Evolutionary conservation across 2,888 invertebrate species (phyloP), one percentile per base, ranked within the genome.

Genomic region (Helleia helle): DNA sequence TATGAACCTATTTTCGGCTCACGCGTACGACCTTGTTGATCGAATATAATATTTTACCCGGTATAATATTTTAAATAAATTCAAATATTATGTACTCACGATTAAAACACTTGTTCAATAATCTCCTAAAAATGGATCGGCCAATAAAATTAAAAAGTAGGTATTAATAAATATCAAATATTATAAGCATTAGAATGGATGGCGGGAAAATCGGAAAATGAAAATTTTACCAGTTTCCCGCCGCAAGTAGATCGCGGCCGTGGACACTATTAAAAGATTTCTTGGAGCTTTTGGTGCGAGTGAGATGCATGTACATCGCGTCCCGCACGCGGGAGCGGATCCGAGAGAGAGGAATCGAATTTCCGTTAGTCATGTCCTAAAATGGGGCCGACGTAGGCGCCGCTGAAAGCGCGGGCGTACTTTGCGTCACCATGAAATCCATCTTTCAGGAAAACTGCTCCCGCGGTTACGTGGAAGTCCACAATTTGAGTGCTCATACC

Each of bases 321-420:
- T 70, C 76, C 72, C 72, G 66, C 74, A 73, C 69, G 84, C 77
- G 77, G 53, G 84, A 84, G 71, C 81, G 71, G 72, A 74, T 58
- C 70, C 65, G 76, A 77, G 71, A 70, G 76, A 76, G 79, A 76
- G 83, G 84, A 80, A 80, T 87, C 87, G 84, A 85, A 88, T 89
- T 89, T 89, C 89, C 86, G 84, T 86, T 86, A 86, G 87, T 88
- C 86, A 87, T 89, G 88, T 88, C 90, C 90, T 89, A 89, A 90
- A 89, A 89, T 89, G 90, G 90, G 86, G 80, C 79, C 85, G 86
- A 73, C 79, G 72, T 79, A 80, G 86, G 88, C 86, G 80, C 83
- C 79, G 84, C 79, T 77, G 80, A 79, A 79, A 76, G 83, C 80
- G 81, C 80, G 84, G 81, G 83, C 81, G 80, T 79, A 68, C 65